Evolutionary conservation across 2,797 vertebrate species (phyloP).

Genomic region (Oceanodroma leucorhoa): DNA sequence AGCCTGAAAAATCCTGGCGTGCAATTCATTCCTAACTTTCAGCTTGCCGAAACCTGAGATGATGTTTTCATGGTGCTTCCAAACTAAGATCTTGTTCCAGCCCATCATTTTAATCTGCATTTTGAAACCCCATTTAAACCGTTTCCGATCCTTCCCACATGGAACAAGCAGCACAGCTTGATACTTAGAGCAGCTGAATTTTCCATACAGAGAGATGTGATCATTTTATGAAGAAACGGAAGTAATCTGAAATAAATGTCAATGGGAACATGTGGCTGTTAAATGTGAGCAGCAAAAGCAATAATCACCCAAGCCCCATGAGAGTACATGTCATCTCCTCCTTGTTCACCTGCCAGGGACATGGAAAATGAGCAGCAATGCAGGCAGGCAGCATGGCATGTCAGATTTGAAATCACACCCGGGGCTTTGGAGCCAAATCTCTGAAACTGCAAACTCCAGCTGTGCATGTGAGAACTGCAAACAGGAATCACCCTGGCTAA

Average conservation of each 20-base stretch:
- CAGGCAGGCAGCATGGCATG: neutral
- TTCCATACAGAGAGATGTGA: neutral
- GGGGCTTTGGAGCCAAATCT: neutral
- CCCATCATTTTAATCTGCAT: neutral
- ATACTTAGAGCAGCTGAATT: neutral
- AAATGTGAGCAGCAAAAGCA: neutral
- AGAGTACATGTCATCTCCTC: neutral
- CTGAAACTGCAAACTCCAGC: neutral
- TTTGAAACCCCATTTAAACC: neutral
- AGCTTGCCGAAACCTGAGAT: neutral
- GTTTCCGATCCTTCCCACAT: neutral
- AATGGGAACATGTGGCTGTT: neutral
- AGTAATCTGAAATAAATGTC: neutral
- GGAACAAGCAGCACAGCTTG: constrained; percentile 11
- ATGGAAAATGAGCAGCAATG: neutral
- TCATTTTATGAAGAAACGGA: neutral
- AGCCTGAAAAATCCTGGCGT: neutral
- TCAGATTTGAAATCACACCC: neutral
- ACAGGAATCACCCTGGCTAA: neutral
- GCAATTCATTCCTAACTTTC: neutral
- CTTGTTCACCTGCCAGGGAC: constrained; percentile 12
- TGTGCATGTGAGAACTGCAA: neutral
- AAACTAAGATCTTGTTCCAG: constrained; percentile 5
- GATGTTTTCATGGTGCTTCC: constrained; percentile 6
- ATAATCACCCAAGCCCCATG: neutral